These are phyloP conservation scores for Odontamblyopus rebecca DNA, from an alignment of 2,797 vertebrate species.

Conservation along the genomic window DNA sequence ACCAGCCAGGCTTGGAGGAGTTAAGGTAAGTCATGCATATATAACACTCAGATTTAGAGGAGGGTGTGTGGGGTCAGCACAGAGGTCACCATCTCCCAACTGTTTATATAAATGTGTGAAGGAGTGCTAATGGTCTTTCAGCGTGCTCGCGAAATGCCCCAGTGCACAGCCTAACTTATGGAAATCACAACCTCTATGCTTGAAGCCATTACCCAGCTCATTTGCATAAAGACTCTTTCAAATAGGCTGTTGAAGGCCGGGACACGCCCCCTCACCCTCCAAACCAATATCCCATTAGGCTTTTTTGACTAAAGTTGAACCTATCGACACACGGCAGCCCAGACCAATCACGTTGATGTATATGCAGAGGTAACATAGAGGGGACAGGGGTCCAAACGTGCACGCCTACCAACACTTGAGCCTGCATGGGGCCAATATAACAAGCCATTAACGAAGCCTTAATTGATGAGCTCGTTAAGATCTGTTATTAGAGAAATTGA, in stretches of 20 bases:
- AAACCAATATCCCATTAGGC: conserved; percentile 42
- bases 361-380: conserved; percentile 46
- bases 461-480: conserved; percentile 99
- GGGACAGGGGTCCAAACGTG: conserved; percentile 24
- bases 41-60: conserved; percentile 58
- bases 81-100: conserved; percentile 53
- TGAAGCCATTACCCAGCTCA: conserved; percentile 85
- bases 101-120: conserved; percentile 34
- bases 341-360: conserved; percentile 50
- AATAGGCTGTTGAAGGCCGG: conserved; percentile 52
- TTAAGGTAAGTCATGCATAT: conserved; percentile 67
- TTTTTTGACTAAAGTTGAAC: conserved; percentile 39
- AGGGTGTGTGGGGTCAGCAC: conserved; percentile 48
- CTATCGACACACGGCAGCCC: conserved; percentile 37
- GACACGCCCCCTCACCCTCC: conserved; percentile 47
- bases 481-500: conserved; percentile 99
- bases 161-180: conserved; percentile 82
- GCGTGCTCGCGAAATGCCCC: conserved; percentile 58
- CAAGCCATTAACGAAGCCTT: conserved; percentile 97
- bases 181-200: conserved; percentile 81
- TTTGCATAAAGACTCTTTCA: conserved; percentile 79
- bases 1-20: conserved; percentile 40
- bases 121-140: conserved; percentile 62
- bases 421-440: conserved; percentile 69
- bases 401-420: conserved; percentile 30